A percentile compares a stretch with the other conserved stretches of the same genome.
These are phyloP conservation scores for Drosophila pruinosa DNA, from an alignment of 1,140 invertebrate species.

Conservation along the genomic window DNA sequence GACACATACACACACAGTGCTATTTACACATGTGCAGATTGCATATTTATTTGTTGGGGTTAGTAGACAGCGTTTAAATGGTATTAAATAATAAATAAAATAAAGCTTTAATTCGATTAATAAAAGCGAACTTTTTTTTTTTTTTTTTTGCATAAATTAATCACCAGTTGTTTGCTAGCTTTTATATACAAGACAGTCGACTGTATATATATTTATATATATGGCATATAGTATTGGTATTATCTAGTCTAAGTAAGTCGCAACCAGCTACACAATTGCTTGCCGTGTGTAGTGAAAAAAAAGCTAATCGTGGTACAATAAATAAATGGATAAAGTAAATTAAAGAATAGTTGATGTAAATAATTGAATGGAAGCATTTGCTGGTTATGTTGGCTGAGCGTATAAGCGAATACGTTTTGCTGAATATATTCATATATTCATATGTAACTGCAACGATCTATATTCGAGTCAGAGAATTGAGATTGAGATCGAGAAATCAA, in stretches of 20 bases:
- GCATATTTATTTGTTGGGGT: slow-evolving; percentile 28
- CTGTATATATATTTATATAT: slow-evolving; percentile 17
- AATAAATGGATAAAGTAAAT: slow-evolving; percentile 6
- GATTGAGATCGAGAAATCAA: not conserved
- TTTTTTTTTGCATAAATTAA: slow-evolving; percentile 52
- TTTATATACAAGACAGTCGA: slow-evolving; percentile 57
- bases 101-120: slow-evolving; percentile 52
- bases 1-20: slow-evolving; percentile 29
- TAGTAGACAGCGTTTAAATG: slow-evolving; percentile 67
- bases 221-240: slow-evolving; percentile 8
- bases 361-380: slow-evolving; percentile 16
- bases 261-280: slow-evolving; percentile 37
- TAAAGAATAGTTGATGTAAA: not conserved
- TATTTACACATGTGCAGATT: slow-evolving; percentile 53
- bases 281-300: slow-evolving; percentile 24
- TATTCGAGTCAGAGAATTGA: not conserved
- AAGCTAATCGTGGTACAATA: slow-evolving; percentile 5
- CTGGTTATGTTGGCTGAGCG: slow-evolving; percentile 25
- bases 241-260: slow-evolving; percentile 23
- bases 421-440: too few species aligned
- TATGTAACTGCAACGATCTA: slow-evolving; percentile 3
- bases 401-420: slow-evolving; percentile 32
- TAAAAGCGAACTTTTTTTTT: slow-evolving; percentile 21
- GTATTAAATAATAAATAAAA: slow-evolving; percentile 37
- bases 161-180: slow-evolving; percentile 43